Conservation (phyloP, 2,113 vertebrate species). For the Maccullochella peelii region DNA sequence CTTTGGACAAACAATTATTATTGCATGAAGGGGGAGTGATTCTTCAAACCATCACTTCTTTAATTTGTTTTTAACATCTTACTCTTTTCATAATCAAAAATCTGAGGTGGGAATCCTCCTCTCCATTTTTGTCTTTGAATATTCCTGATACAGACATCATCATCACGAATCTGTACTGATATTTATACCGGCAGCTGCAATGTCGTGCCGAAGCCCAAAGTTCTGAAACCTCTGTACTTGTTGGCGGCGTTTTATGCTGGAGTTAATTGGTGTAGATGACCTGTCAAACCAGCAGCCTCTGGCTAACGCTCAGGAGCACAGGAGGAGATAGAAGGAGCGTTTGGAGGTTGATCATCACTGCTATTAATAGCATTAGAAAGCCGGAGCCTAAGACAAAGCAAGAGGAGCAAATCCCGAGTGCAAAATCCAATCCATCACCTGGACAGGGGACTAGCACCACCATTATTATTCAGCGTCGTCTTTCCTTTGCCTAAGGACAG, state of each 20-base stretch:
- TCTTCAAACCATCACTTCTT: background rate
- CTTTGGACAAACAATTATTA: slow-evolving; percentile 10
- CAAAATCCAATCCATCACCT: slow-evolving; percentile 22
- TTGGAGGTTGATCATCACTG: slow-evolving; percentile 32
- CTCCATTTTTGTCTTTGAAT: background rate
- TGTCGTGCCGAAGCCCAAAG: slow-evolving; percentile 25
- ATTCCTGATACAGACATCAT: background rate
- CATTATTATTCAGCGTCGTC: slow-evolving; percentile 35
- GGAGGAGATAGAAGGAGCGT: slow-evolving; percentile 27
- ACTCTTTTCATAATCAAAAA: background rate
- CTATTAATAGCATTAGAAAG: slow-evolving; percentile 52
- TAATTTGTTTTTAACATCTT: background rate
- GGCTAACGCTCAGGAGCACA: slow-evolving; percentile 2
- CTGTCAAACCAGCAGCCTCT: slow-evolving; percentile 50
- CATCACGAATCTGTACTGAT: background rate
- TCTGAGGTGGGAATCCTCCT: background rate
- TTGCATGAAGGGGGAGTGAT: background rate
- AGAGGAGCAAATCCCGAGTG: slow-evolving; percentile 9
- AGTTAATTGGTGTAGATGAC: slow-evolving; percentile 72
- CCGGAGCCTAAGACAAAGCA: background rate
- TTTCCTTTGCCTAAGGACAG: slow-evolving; percentile 11
- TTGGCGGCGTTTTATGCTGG: slow-evolving; percentile 46
- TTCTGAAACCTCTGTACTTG: slow-evolving; percentile 49
- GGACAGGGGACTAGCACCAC: background rate
- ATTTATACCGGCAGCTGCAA: slow-evolving; percentile 17